phyloP scores from a whole-genome alignment of 2,888 invertebrate genomes.

The Seladonia tumulorum region DNA sequence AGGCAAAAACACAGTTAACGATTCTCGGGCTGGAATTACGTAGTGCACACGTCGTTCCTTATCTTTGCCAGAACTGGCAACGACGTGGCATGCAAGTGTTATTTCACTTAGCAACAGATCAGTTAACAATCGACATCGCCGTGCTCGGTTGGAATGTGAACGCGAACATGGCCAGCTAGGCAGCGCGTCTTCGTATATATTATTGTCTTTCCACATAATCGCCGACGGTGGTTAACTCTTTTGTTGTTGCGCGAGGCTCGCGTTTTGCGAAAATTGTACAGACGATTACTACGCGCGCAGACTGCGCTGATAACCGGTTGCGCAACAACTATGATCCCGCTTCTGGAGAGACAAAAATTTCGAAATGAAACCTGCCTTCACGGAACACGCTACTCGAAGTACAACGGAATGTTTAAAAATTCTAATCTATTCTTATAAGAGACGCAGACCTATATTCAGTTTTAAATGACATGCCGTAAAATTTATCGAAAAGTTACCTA shows the following conservation, averaged over 20 bases:
- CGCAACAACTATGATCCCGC: not conserved
- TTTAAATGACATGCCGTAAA: no score
- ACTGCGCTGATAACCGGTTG: not conserved
- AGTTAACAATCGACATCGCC: slow-evolving; percentile 9
- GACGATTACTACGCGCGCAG: not conserved
- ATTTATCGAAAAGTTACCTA: no score
- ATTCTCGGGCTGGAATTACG: not conserved
- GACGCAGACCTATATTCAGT: no score
- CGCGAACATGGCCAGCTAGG: not conserved
- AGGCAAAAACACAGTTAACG: not conserved
- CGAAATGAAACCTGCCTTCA: not conserved
- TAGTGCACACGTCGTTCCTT: slow-evolving; percentile 13
- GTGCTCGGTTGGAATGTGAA: not conserved
- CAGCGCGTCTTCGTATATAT: not conserved
- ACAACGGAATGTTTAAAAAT: no score
- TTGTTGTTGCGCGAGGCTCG: not conserved
- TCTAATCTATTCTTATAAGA: no score
- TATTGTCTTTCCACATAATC: not conserved
- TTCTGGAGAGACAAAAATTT: not conserved
- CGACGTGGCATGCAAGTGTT: slow-evolving; percentile 18
- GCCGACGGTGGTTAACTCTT: not conserved
- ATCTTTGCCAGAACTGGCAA: slow-evolving; percentile 6
- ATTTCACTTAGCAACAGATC: slow-evolving; percentile 12
- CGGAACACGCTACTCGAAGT: no score
- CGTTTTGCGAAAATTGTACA: not conserved